These are phyloP conservation scores for Ptychadena robeensis DNA, from an alignment of 2,797 vertebrate species.

Conservation along the genomic window DNA sequence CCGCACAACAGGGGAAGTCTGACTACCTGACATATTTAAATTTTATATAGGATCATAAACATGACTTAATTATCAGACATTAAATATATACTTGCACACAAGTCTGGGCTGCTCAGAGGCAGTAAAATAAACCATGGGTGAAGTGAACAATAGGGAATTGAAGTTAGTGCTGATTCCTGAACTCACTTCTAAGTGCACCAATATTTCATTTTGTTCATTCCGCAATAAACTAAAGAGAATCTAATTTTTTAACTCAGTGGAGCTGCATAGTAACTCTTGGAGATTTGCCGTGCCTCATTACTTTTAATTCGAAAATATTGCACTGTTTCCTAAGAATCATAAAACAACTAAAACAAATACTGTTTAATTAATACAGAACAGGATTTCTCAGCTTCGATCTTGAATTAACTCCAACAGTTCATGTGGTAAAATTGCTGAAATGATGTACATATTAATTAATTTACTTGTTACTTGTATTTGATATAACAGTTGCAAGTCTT, in stretches of 20 bases:
- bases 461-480: not conserved
- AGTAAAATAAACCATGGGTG: slow-evolving; percentile 54
- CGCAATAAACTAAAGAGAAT: slow-evolving; percentile 65
- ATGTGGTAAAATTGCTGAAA: not conserved
- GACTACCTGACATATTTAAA: slow-evolving; percentile 29
- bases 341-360: slow-evolving; percentile 62
- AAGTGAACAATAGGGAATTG: slow-evolving; percentile 53
- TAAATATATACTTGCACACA: slow-evolving; percentile 41
- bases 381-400: not conserved
- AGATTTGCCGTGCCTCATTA: slow-evolving; percentile 71
- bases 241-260: slow-evolving; percentile 75
- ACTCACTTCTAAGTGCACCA: slow-evolving; percentile 57
- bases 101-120: slow-evolving; percentile 29
- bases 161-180: slow-evolving; percentile 50
- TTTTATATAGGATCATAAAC: slow-evolving; percentile 45
- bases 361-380: slow-evolving; percentile 57
- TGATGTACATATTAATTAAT: not conserved
- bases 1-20: slow-evolving; percentile 18
- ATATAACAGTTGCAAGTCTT: not conserved
- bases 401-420: slow-evolving; percentile 4
- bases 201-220: slow-evolving; percentile 65
- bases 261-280: slow-evolving; percentile 70
- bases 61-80: slow-evolving; percentile 43
- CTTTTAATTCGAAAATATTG: slow-evolving; percentile 69
- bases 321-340: slow-evolving; percentile 59